Evolutionary conservation across 30 jellyfish, hydroid and myxozoan genomes (phyloP).

Genomic region (Hydractinia echinata): DNA sequence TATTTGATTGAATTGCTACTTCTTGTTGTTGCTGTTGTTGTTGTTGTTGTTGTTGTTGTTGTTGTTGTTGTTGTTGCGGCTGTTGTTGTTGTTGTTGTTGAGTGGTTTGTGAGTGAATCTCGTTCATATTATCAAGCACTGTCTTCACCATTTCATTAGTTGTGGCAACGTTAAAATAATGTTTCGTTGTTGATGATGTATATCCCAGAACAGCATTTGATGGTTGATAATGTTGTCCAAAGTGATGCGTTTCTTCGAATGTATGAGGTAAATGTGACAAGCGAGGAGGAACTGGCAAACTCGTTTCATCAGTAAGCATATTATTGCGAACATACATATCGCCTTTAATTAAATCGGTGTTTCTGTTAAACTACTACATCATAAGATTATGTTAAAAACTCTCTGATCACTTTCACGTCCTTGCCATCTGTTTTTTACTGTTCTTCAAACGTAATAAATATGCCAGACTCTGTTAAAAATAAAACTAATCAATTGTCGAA

Average conservation of each 20-base stretch:
- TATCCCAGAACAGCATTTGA: background rate
- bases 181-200: constrained; percentile 2
- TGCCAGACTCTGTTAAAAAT: too few relatives aligned
- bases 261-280: constrained; percentile 81
- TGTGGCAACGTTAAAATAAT: background rate
- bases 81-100: background rate
- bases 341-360: too few relatives aligned
- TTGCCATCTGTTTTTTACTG: too few relatives aligned
- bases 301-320: constrained; percentile 15
- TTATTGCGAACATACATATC: constrained; percentile 1
- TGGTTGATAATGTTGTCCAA: background rate
- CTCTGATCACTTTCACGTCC: too few relatives aligned
- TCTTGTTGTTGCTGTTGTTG: background rate
- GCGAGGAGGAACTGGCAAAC: constrained; percentile 75
- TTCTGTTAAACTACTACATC: too few relatives aligned
- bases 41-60: background rate
- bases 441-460: too few relatives aligned
- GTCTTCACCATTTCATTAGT: background rate
- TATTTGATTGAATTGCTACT: background rate
- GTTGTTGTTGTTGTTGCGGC: constrained; percentile 9
- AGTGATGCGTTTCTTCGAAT: background rate
- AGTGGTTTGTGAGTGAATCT: background rate
- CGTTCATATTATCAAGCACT: background rate
- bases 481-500: too few relatives aligned
- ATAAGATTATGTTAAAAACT: too few relatives aligned